These are phyloP conservation scores for Cassiopea andromeda DNA, from an alignment of 30 jellyfish, hydroid and myxozoan species.

Conservation along the genomic window DNA sequence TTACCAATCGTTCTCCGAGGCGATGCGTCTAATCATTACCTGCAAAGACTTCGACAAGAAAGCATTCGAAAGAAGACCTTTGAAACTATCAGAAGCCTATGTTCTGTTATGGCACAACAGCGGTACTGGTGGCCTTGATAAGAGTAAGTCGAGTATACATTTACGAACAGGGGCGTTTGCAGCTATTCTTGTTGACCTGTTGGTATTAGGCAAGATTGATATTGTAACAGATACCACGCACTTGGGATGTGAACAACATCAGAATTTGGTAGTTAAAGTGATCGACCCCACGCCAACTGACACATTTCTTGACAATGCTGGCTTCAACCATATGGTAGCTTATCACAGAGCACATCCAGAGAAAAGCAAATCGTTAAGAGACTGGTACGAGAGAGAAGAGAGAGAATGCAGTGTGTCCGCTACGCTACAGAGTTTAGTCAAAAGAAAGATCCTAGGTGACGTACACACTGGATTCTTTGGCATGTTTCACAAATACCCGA, in stretches of 20 bases:
- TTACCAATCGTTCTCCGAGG: slow-evolving; percentile 61
- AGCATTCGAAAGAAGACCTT: slow-evolving; percentile 58
- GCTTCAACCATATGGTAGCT: slow-evolving; percentile 69
- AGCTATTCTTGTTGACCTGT: slow-evolving; percentile 80
- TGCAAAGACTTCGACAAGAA: slow-evolving; percentile 61
- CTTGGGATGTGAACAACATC: slow-evolving; percentile 61
- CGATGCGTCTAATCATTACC: slow-evolving; percentile 64
- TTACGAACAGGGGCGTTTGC: slow-evolving; percentile 85
- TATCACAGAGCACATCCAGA: slow-evolving; percentile 57
- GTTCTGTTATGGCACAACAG: slow-evolving; percentile 78
- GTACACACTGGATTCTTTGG: slow-evolving; percentile 83
- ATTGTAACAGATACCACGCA: slow-evolving; percentile 40
- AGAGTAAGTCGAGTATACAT: slow-evolving; percentile 67
- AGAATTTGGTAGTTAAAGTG: slow-evolving; percentile 40
- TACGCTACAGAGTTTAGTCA: slow-evolving; percentile 65
- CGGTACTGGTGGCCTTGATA: slow-evolving; percentile 74
- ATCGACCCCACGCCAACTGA: slow-evolving; percentile 61
- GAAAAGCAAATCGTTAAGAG: slow-evolving; percentile 33
- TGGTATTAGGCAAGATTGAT: slow-evolving; percentile 70
- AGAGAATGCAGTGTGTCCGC: slow-evolving; percentile 64
- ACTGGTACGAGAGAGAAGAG: slow-evolving; percentile 73
- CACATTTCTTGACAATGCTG: slow-evolving; percentile 72
- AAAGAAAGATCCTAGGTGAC: slow-evolving; percentile 73
- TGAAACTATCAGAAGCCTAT: slow-evolving; percentile 78
- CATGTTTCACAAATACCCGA: slow-evolving; percentile 74